Conservation (phyloP, 2,113 vertebrate species). For the Sisor rabdophorus region DNA sequence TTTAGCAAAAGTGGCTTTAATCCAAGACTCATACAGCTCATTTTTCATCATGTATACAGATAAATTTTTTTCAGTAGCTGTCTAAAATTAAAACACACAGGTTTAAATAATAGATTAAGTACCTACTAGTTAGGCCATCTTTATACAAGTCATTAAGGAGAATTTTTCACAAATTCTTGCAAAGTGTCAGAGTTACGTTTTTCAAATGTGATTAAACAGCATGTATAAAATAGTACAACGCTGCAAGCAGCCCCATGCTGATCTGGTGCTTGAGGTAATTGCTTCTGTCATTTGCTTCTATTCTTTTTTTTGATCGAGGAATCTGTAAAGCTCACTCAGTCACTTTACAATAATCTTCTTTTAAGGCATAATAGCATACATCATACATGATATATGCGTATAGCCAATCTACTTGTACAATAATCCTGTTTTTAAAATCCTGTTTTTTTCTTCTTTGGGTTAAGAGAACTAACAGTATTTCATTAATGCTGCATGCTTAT, state of each 20-base stretch:
- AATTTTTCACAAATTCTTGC: not conserved
- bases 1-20: constrained; percentile 41
- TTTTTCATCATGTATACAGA: constrained; percentile 47
- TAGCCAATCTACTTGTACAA: not conserved
- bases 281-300: constrained; percentile 4
- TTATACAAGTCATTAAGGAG: constrained; percentile 2
- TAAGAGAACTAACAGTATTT: constrained; percentile 5
- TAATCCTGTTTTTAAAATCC: too few relatives aligned
- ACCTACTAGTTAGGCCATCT: not conserved
- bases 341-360: not conserved
- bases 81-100: constrained; percentile 42
- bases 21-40: constrained; percentile 56
- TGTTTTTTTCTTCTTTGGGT: too few relatives aligned
- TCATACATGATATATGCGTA: not conserved
- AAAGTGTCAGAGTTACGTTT: not conserved
- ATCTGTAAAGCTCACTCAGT: not conserved
- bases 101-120: constrained; percentile 31
- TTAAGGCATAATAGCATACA: constrained; percentile 1
- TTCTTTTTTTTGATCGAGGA: constrained; percentile 3
- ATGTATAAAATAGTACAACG: constrained; percentile 5
- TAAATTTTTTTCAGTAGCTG: constrained; percentile 46
- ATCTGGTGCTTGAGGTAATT: constrained; percentile 19
- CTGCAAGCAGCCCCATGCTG: not conserved
- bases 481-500: not conserved
- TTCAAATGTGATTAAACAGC: constrained; percentile 4